Conservation (phyloP, 2,113 vertebrate species). For the Cygnus atratus region DNA sequence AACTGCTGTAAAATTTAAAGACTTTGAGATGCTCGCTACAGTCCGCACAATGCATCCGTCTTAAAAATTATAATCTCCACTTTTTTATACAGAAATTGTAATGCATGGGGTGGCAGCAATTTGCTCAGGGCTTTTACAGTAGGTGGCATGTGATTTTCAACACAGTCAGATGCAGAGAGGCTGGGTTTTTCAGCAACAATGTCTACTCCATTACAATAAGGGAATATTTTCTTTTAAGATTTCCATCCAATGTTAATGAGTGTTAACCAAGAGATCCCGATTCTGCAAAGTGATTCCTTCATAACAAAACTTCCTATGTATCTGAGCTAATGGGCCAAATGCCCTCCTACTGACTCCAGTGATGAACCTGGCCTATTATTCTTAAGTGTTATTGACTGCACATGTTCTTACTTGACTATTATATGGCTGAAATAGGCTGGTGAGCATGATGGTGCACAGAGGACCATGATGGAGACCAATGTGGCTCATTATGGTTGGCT, state of each 20-base stretch:
- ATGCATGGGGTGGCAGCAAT: background rate
- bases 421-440: background rate
- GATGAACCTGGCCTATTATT: background rate
- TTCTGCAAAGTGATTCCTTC: background rate
- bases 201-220: background rate
- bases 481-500: background rate
- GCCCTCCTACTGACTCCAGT: background rate
- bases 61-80: background rate
- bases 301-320: background rate
- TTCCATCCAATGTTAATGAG: background rate
- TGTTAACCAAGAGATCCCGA: background rate
- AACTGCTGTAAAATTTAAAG: background rate
- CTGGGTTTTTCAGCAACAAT: background rate
- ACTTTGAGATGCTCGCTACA: background rate
- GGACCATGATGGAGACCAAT: background rate
- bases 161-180: rapidly evolving
- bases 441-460: background rate
- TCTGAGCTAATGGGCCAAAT: background rate
- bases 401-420: background rate
- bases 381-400: background rate
- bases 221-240: background rate
- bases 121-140: background rate
- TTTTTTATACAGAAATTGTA: background rate
- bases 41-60: background rate
- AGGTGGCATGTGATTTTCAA: background rate